phyloP scores from a whole-genome alignment of 2,113 vertebrate species.

The Cygnus buccinator region DNA sequence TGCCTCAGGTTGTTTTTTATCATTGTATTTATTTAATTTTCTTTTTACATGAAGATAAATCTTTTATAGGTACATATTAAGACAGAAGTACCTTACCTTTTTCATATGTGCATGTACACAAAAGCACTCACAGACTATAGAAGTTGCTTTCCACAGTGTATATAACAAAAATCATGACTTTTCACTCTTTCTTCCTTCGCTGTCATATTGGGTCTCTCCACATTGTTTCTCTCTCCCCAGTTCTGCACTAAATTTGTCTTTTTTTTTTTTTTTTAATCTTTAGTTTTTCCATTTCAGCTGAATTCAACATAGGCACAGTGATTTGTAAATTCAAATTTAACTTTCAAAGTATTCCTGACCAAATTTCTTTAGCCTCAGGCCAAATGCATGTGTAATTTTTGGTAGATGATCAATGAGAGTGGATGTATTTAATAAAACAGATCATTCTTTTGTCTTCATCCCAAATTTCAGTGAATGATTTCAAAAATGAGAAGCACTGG shows the following conservation, averaged over 20 bases:
- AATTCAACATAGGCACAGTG: neutral
- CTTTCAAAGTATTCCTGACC: rapidly evolving
- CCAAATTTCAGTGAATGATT: neutral
- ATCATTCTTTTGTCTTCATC: neutral
- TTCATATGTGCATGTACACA: neutral
- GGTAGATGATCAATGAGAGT: neutral
- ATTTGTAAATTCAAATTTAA: neutral
- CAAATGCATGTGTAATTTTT: neutral
- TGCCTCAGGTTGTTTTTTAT: neutral
- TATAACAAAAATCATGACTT: neutral
- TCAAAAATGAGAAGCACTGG: neutral
- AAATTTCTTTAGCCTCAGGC: neutral
- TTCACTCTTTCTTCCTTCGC: neutral
- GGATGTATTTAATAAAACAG: neutral
- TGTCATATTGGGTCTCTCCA: neutral
- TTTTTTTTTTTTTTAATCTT: neutral
- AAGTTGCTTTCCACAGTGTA: neutral
- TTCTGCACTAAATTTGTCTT: neutral
- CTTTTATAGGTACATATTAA: neutral
- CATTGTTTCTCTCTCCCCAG: neutral
- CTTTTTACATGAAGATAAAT: neutral
- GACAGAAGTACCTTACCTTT: neutral
- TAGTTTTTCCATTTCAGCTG: neutral
- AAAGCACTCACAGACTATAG: neutral
- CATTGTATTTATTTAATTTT: neutral